A percentile compares a stretch with the other conserved stretches of the same genome.
These are phyloP conservation scores for Megalonaias nervosa DNA, from an alignment of 1,140 invertebrate genomes.

Conservation along the genomic window DNA sequence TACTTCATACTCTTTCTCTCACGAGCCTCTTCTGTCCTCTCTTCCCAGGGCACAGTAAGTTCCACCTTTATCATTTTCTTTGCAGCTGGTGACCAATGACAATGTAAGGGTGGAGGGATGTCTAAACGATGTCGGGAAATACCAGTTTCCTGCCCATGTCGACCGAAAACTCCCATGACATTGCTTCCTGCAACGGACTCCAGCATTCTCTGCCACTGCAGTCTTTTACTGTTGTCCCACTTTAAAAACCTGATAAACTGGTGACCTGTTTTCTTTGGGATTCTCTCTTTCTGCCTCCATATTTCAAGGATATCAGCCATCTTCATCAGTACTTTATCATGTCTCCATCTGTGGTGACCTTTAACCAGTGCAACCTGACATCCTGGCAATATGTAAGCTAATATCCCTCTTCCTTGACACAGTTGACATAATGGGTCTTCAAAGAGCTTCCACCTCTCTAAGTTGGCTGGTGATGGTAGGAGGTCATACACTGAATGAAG, in stretches of 20 bases:
- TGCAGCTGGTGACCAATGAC: not conserved
- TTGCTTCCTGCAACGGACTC: conserved; percentile 1
- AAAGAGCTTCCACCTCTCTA: conserved; percentile 17
- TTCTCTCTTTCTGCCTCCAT: not conserved
- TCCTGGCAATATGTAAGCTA: not conserved
- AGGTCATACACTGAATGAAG: conserved; percentile 22
- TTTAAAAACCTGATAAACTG: conserved; percentile 12
- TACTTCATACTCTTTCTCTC: conserved; percentile 18
- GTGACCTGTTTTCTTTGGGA: too few species aligned
- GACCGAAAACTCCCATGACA: conserved; percentile 11
- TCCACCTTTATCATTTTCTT: conserved; percentile 17
- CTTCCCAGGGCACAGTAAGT: conserved; percentile 16
- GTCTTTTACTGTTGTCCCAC: not conserved
- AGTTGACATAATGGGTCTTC: conserved; percentile 9
- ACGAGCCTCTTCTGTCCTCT: conserved; percentile 14
- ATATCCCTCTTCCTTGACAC: conserved; percentile 10
- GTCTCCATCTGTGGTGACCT: conserved; percentile 18
- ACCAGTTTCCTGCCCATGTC: conserved; percentile 25
- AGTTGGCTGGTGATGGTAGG: conserved; percentile 20
- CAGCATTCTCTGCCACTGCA: not conserved
- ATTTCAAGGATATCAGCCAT: conserved; percentile 6
- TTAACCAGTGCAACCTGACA: not conserved
- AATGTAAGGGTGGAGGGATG: conserved; percentile 6
- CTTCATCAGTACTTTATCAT: conserved; percentile 21
- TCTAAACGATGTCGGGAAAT: conserved; percentile 15